These are phyloP conservation scores for Protonibea diacanthus DNA, from an alignment of 2,797 vertebrate genomes.

Conservation along the genomic window DNA sequence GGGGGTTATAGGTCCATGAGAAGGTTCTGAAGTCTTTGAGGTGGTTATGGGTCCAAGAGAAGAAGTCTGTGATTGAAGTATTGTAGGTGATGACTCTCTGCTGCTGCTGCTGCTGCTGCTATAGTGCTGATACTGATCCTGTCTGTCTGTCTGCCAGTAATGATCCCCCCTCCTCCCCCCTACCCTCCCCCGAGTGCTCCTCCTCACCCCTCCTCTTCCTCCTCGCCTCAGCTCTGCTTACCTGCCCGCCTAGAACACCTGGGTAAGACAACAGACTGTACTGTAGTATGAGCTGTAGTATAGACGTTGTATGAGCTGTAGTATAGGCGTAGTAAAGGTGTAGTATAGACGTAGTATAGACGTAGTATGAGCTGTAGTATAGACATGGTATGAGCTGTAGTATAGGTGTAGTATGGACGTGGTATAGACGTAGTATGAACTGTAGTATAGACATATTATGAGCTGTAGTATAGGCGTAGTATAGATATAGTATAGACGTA, in stretches of 20 bases:
- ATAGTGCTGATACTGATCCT: neutral
- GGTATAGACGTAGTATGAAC: neutral
- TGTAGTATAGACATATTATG: too few relatives aligned
- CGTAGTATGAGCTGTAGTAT: neutral
- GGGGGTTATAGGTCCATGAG: too few relatives aligned
- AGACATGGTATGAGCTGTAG: neutral
- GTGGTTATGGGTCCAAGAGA: too few relatives aligned
- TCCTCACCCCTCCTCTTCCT: slow-evolving; percentile 5
- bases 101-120: neutral
- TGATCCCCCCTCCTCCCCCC: slow-evolving; percentile 80
- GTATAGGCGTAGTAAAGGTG: too few relatives aligned
- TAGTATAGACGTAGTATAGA: too few relatives aligned
- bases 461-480: too few relatives aligned
- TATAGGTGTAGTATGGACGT: too few relatives aligned
- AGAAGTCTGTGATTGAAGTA: neutral
- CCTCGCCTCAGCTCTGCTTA: slow-evolving; percentile 66
- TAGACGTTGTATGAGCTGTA: too few relatives aligned
- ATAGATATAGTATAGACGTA: neutral
- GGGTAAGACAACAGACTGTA: slow-evolving; percentile 73
- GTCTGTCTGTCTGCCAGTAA: slow-evolving; percentile 68
- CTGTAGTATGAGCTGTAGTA: neutral
- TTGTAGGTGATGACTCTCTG: too few relatives aligned
- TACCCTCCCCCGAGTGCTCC: slow-evolving; percentile 70
- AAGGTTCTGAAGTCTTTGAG: neutral
- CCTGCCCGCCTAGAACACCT: slow-evolving; percentile 83